These are phyloP conservation scores for Ispidina lecontei DNA, from an alignment of 2,797 vertebrate genomes.

Conservation along the genomic window DNA sequence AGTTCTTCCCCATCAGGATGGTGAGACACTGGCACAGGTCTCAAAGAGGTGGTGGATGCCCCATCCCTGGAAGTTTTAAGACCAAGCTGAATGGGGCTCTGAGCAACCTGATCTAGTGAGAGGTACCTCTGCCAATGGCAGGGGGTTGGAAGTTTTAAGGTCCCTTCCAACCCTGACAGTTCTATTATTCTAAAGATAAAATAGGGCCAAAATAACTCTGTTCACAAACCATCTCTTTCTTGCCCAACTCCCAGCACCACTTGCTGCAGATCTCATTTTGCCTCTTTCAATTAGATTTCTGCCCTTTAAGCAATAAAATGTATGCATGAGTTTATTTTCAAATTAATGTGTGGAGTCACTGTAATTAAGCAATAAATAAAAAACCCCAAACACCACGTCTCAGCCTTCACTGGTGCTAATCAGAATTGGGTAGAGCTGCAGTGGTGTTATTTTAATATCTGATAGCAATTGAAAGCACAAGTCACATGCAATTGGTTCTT, in stretches of 20 bases:
- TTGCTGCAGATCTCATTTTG: not conserved
- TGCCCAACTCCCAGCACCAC: no score
- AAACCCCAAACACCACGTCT: not conserved
- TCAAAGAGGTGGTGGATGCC: no score
- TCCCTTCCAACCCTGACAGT: no score
- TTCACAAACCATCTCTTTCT: not conserved
- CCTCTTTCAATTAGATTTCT: not conserved
- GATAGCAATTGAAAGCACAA: not conserved
- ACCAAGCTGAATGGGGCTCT: no score
- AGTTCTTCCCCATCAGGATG: no score
- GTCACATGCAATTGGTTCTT: not conserved
- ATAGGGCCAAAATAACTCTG: fast-evolving
- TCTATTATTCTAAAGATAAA: not conserved
- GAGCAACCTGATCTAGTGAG: no score
- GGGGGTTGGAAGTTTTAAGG: no score
- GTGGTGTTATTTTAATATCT: not conserved
- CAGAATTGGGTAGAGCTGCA: not conserved
- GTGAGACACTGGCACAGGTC: no score
- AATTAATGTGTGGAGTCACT: not conserved
- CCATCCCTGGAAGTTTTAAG: no score
- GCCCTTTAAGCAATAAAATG: not conserved
- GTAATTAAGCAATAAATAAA: not conserved
- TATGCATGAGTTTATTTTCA: not conserved
- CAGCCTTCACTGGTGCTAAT: not conserved
- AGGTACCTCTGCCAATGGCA: no score